Conservation (phyloP, 2,113 vertebrate species). For the Lophius piscatorius region DNA sequence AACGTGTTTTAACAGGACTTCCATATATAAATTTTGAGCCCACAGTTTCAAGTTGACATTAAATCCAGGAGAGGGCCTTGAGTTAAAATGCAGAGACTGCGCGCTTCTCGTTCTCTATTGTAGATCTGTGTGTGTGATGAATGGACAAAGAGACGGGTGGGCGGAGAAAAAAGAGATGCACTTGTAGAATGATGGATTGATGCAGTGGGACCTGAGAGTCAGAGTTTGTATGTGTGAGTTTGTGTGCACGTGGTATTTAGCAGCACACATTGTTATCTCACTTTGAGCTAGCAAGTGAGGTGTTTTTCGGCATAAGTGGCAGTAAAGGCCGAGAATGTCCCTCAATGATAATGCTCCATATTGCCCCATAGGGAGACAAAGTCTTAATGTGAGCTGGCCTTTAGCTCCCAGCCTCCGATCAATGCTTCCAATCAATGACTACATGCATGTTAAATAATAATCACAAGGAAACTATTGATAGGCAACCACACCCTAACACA, state of each 20-base stretch:
- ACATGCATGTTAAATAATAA: slow-evolving; percentile 84
- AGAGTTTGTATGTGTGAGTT: slow-evolving; percentile 15
- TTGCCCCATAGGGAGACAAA: slow-evolving; percentile 68
- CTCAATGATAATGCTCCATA: slow-evolving; percentile 70
- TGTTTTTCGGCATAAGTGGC: slow-evolving; percentile 57
- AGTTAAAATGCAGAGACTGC: slow-evolving; percentile 10
- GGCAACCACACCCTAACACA: slow-evolving; percentile 40
- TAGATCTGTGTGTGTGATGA: slow-evolving; percentile 68
- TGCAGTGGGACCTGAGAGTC: slow-evolving; percentile 39
- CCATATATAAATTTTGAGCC: background rate
- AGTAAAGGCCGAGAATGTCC: slow-evolving; percentile 61
- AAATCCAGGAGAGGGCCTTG: slow-evolving; percentile 4
- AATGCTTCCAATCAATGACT: slow-evolving; percentile 76
- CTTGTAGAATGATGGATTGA: slow-evolving; percentile 64
- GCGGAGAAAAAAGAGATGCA: slow-evolving; percentile 57
- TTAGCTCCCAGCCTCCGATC: slow-evolving; percentile 74
- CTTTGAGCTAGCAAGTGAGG: slow-evolving; percentile 45
- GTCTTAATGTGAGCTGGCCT: slow-evolving; percentile 78
- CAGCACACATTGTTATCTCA: slow-evolving; percentile 49
- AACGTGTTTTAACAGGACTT: background rate
- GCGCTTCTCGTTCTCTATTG: slow-evolving; percentile 31
- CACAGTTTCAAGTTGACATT: background rate
- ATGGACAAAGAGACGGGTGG: slow-evolving; percentile 61
- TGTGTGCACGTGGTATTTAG: slow-evolving; percentile 21
- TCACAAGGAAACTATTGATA: slow-evolving; percentile 79